These are phyloP conservation scores for Actenoides hombroni DNA, from an alignment of 2,113 vertebrate species.

Conservation along the genomic window DNA sequence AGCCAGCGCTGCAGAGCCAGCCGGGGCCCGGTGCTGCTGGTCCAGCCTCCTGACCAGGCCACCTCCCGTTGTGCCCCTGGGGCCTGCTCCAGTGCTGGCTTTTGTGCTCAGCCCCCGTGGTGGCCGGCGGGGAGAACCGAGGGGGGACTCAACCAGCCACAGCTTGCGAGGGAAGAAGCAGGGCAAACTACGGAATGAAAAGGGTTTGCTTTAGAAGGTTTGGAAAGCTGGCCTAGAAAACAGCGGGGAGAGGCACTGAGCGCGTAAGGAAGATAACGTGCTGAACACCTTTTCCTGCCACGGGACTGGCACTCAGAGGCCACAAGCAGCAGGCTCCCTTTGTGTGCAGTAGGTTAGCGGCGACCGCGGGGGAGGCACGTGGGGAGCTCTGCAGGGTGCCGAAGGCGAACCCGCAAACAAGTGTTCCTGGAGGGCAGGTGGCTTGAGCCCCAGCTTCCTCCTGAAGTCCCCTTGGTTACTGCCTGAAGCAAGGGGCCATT, in stretches of 20 bases:
- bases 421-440: too few species aligned
- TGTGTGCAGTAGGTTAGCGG: neutral
- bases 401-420: neutral
- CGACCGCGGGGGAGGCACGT: rapidly evolving
- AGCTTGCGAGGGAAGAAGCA: neutral
- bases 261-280: neutral
- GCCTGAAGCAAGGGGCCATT: neutral
- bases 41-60: rapidly evolving
- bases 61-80: rapidly evolving
- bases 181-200: neutral
- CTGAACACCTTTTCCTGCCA: neutral
- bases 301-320: neutral
- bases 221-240: neutral
- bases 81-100: neutral
- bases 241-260: neutral
- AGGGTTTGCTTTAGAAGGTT: neutral
- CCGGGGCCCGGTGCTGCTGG: neutral
- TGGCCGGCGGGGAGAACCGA: rapidly evolving
- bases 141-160: neutral
- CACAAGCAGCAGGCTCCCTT: neutral
- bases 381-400: rapidly evolving
- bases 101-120: rapidly evolving
- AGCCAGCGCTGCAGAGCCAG: neutral
- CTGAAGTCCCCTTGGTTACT: neutral
- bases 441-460: neutral